Conservation (phyloP, 2,113 vertebrate genomes). For the Pterocles orientalis region DNA sequence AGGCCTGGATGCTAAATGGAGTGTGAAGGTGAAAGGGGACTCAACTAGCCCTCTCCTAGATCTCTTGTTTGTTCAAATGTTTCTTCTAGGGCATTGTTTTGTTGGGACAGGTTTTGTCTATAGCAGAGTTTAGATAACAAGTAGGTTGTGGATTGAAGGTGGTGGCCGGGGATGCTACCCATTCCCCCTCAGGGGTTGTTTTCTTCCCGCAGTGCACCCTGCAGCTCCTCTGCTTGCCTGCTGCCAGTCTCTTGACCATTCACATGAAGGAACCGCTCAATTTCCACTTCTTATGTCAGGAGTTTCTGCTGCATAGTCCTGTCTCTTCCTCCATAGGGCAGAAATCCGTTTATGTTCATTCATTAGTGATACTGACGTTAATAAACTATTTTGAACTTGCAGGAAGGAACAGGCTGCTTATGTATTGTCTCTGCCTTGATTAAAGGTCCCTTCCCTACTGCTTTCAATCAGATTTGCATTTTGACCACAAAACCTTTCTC, state of each 20-base stretch:
- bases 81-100: neutral
- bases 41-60: neutral
- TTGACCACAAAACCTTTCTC: neutral
- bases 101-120: neutral
- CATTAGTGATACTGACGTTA: neutral
- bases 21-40: neutral
- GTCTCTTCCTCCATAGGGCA: neutral
- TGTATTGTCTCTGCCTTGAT: neutral
- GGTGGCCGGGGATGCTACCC: neutral
- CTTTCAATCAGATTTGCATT: neutral
- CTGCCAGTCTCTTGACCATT: neutral
- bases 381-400: neutral
- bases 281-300: neutral
- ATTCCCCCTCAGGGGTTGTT: rapidly evolving
- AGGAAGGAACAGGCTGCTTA: neutral
- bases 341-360: neutral
- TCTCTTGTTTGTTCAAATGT: neutral
- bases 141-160: neutral
- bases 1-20: neutral
- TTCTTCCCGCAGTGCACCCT: neutral
- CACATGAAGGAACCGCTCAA: neutral
- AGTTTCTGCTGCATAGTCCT: neutral
- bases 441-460: neutral
- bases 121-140: neutral
- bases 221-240: neutral